Conservation (phyloP, 2,888 invertebrate genomes). For the Papilio protenor region DNA sequence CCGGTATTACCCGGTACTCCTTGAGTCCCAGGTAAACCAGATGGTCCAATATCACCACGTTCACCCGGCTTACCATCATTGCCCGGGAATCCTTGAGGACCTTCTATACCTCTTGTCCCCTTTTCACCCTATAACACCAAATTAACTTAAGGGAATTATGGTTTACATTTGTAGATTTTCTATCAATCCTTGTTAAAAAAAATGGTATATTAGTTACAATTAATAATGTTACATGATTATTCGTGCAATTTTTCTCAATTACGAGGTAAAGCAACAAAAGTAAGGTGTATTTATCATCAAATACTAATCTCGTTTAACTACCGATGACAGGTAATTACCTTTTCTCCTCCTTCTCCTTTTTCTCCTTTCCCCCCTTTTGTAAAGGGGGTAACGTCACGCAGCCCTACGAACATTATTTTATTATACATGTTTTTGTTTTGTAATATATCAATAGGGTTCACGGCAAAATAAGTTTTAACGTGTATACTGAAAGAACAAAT, state of each 20-base stretch:
- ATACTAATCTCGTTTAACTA: slow-evolving; percentile 44
- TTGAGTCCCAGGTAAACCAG: slow-evolving; percentile 88
- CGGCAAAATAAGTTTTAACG: slow-evolving; percentile 36
- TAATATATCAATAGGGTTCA: slow-evolving; percentile 41
- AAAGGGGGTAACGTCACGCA: slow-evolving; percentile 56
- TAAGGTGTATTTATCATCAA: slow-evolving; percentile 24
- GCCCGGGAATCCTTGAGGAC: slow-evolving; percentile 87
- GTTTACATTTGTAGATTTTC: slow-evolving; percentile 21
- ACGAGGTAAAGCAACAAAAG: not conserved
- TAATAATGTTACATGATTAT: not conserved
- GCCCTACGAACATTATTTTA: slow-evolving; percentile 63
- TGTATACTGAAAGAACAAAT: slow-evolving; percentile 26
- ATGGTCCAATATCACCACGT: slow-evolving; percentile 88
- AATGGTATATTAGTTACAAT: not conserved
- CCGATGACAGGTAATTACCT: slow-evolving; percentile 66
- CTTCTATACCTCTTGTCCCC: slow-evolving; percentile 87
- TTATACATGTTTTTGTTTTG: slow-evolving; percentile 36
- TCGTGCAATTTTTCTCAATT: not conserved
- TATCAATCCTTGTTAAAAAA: not conserved
- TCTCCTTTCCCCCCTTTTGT: slow-evolving; percentile 66
- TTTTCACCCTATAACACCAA: slow-evolving; percentile 82
- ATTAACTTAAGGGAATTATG: not conserved
- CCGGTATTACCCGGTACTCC: slow-evolving; percentile 88
- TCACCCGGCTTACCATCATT: slow-evolving; percentile 86
- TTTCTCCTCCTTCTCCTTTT: slow-evolving; percentile 69